Percentiles rank a stretch among this genome's conserved stretches.
phyloP scores from a whole-genome alignment of 2,113 vertebrate genomes.

The Mesitornis unicolor region DNA sequence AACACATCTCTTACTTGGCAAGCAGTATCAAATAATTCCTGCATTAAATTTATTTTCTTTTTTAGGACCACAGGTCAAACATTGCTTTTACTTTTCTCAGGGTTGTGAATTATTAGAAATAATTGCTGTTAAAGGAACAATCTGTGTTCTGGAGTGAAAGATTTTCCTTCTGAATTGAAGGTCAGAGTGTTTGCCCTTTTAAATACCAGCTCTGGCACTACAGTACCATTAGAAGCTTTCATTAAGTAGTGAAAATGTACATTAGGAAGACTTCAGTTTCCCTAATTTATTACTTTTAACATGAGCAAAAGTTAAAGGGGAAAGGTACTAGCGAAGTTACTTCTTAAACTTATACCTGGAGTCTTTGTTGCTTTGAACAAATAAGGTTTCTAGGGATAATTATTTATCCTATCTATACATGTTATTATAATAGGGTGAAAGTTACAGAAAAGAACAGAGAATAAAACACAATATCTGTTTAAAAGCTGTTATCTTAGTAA shows the following conservation, averaged over 20 bases:
- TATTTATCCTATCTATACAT: not conserved
- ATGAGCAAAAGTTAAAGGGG: not conserved
- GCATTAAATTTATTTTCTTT: too few species aligned
- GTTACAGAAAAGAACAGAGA: not conserved
- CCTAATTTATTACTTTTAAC: not conserved
- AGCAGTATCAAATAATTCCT: too few species aligned
- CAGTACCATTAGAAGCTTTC: not conserved
- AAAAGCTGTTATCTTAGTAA: not conserved
- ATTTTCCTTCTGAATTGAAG: constrained; percentile 37
- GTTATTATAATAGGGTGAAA: not conserved
- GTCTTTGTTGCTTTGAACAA: constrained; percentile 22
- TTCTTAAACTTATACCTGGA: constrained; percentile 12
- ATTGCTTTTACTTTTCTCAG: too few species aligned
- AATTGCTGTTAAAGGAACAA: constrained; percentile 38
- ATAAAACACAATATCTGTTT: not conserved
- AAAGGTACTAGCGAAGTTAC: not conserved
- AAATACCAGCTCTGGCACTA: constrained; percentile 41
- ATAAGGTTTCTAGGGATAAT: not conserved
- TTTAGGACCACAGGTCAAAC: too few species aligned
- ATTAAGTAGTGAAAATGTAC: constrained; percentile 10
- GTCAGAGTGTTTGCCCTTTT: constrained; percentile 12
- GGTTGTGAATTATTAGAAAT: constrained; percentile 27
- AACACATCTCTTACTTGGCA: too few species aligned
- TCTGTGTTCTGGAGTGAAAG: not conserved
- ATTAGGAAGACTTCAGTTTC: not conserved